Evolutionary conservation across 2,797 vertebrate genomes (phyloP).

Genomic region (Cuniculus paca): DNA sequence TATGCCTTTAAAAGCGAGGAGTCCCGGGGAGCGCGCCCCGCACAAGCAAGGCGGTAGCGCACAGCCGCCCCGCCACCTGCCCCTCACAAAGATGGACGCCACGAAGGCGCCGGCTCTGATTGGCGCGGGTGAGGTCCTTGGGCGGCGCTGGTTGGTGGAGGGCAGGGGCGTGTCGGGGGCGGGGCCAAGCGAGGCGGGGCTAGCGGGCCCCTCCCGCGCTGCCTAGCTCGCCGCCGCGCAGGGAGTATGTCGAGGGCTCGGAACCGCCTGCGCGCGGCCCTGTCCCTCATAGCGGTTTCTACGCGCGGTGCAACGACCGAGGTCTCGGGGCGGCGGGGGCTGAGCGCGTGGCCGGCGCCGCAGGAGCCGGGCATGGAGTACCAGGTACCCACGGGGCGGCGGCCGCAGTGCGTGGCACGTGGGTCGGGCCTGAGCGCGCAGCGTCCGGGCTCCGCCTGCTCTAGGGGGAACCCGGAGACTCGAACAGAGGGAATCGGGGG

Average conservation of each 20-base stretch:
- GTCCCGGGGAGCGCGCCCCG: background rate
- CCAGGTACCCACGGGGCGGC: constrained; percentile 58
- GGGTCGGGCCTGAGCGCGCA: background rate
- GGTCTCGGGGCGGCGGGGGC: constrained; percentile 24
- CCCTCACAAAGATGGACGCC: constrained; percentile 73
- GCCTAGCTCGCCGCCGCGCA: rapidly evolving
- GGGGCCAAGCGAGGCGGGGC: background rate
- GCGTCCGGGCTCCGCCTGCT: background rate
- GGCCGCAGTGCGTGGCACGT: constrained; percentile 24
- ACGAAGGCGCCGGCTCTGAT: background rate
- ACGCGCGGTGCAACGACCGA: background rate
- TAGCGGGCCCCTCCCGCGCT: rapidly evolving
- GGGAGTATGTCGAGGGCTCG: constrained; percentile 66
- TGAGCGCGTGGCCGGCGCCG: constrained; percentile 77
- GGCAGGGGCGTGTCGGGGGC: background rate
- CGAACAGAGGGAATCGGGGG: background rate
- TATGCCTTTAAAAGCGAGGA: background rate
- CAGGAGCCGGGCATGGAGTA: constrained; percentile 79
- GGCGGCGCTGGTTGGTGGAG: constrained; percentile 14
- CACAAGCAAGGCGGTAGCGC: background rate
- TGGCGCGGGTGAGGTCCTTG: background rate
- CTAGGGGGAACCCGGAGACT: background rate
- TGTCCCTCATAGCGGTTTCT: constrained; percentile 46
- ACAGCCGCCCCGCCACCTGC: background rate
- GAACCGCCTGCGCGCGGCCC: background rate